Evolutionary conservation across 1,140 invertebrate genomes (phyloP).

Genomic region (Zophobas morio): DNA sequence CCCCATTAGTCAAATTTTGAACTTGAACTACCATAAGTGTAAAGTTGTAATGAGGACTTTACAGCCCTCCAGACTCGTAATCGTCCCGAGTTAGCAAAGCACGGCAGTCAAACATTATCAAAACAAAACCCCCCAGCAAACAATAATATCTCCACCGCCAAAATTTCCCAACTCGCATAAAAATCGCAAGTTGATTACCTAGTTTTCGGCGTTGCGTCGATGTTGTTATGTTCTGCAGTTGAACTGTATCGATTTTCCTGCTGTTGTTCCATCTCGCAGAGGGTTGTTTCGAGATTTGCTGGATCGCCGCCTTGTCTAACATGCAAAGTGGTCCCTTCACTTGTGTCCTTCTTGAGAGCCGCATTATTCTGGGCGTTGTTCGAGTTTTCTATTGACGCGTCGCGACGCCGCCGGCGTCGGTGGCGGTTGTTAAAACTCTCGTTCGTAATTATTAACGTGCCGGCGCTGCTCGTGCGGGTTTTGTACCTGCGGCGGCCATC

Average conservation of each 20-base stretch:
- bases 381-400: slow-evolving; percentile 46
- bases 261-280: slow-evolving; percentile 9
- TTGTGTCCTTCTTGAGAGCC: slow-evolving; percentile 23
- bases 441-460: slow-evolving; percentile 68
- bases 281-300: slow-evolving; percentile 2
- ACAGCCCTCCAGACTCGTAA: slow-evolving; percentile 20
- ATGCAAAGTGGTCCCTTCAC: slow-evolving; percentile 9
- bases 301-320: slow-evolving; percentile 12
- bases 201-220: not conserved
- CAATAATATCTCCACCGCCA: not conserved
- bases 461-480: slow-evolving; percentile 69
- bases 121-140: slow-evolving; percentile 31
- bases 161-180: not conserved
- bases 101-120: slow-evolving; percentile 21
- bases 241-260: slow-evolving; percentile 14
- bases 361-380: slow-evolving; percentile 42
- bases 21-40: not conserved
- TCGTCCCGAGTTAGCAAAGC: not conserved
- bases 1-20: not conserved
- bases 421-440: slow-evolving; percentile 67
- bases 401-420: slow-evolving; percentile 53
- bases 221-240: not conserved
- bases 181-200: slow-evolving; percentile 5
- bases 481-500: slow-evolving; percentile 61
- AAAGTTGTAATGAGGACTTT: slow-evolving; percentile 27